A percentile compares a stretch with the other conserved stretches of the same genome.
These are phyloP conservation scores for Chelonus insularis DNA, from an alignment of 1,140 invertebrate species.

Conservation along the genomic window DNA sequence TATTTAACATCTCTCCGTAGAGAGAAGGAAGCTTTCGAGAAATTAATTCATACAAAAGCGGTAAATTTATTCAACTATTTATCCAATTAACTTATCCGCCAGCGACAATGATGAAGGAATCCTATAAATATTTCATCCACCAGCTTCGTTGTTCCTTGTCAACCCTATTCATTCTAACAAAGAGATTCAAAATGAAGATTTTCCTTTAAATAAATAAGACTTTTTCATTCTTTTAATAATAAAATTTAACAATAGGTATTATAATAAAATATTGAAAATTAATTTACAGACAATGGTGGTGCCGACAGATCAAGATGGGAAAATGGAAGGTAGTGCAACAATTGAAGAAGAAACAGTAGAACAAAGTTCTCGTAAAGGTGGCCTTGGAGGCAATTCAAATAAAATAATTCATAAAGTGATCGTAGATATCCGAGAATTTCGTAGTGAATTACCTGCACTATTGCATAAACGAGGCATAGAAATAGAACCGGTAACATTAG, in stretches of 20 bases:
- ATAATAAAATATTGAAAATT: too few relatives aligned
- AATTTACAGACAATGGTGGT: slow-evolving; percentile 82
- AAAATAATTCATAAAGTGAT: slow-evolving; percentile 70
- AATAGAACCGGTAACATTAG: slow-evolving; percentile 88
- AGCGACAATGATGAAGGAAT: too few relatives aligned
- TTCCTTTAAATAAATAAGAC: too few relatives aligned
- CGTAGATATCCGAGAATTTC: slow-evolving; percentile 98
- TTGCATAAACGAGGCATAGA: slow-evolving; percentile 92
- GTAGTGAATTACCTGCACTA: slow-evolving; percentile 92
- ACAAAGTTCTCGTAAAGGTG: slow-evolving; percentile 70
- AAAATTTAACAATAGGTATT: too few relatives aligned
- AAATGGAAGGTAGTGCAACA: slow-evolving; percentile 69
- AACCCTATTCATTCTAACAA: too few relatives aligned
- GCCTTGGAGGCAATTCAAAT: slow-evolving; percentile 37
- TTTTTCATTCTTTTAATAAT: too few relatives aligned
- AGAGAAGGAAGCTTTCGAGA: slow-evolving; percentile 94
- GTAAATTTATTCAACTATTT: slow-evolving; percentile 64
- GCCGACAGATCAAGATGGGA: slow-evolving; percentile 88
- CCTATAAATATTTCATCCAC: too few relatives aligned
- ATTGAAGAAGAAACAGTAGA: slow-evolving; percentile 54
- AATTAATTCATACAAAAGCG: slow-evolving; percentile 87
- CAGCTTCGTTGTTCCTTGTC: too few relatives aligned
- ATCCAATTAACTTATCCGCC: too few relatives aligned
- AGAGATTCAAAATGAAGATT: too few relatives aligned
- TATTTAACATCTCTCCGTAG: slow-evolving; percentile 86